A percentile compares a stretch with the other conserved stretches of the same genome.
Conservation (phyloP, 53 echinoderm and acorn worm genomes). For the Holothuria leucospilota region DNA sequence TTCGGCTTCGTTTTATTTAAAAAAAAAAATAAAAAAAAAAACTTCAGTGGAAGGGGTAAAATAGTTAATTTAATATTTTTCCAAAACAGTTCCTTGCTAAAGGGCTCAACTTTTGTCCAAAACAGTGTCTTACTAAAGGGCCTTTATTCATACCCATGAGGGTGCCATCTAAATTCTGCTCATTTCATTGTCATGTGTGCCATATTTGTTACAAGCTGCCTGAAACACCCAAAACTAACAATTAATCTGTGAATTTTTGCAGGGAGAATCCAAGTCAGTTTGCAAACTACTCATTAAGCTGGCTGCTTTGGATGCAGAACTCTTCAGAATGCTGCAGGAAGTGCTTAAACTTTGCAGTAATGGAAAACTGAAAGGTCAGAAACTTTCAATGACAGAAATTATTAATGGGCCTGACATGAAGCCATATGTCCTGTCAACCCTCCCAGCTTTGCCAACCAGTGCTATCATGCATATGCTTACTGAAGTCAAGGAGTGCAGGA, state of each 20-base stretch:
- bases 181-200: too few relatives aligned
- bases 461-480: neutral
- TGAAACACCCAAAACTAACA: neutral
- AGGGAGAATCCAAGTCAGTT: neutral
- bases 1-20: too few relatives aligned
- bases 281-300: constrained; percentile 13
- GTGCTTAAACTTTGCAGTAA: neutral
- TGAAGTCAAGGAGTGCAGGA: neutral
- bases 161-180: too few relatives aligned
- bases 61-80: too few relatives aligned
- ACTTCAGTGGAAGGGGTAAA: too few relatives aligned
- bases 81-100: too few relatives aligned
- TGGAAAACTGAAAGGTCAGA: constrained; percentile 7
- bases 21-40: too few relatives aligned
- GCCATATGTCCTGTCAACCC: constrained; percentile 1
- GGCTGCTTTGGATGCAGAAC: neutral
- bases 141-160: too few relatives aligned
- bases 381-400: neutral
- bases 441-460: neutral
- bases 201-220: neutral
- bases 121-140: too few relatives aligned
- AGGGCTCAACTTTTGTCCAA: too few relatives aligned
- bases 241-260: neutral
- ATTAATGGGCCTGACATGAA: constrained; percentile 19
- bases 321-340: neutral